Conservation (phyloP, 2,888 invertebrate species). For the Plemyria rubiginata region DNA sequence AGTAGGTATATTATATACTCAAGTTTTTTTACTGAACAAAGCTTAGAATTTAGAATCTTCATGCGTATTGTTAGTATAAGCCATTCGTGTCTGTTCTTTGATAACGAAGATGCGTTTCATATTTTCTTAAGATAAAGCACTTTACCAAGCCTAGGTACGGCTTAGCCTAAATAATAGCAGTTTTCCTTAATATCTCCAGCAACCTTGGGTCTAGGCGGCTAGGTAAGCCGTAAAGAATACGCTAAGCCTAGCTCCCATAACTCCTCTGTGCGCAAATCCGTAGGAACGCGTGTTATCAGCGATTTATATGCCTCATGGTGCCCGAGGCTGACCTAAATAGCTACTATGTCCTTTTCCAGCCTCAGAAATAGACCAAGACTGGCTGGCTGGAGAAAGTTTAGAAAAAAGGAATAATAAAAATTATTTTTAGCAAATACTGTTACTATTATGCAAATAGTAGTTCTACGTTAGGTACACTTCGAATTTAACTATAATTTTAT, state of each 20-base stretch:
- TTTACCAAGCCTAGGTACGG: not conserved
- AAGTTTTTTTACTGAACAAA: no score
- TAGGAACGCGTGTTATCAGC: slow-evolving; percentile 22
- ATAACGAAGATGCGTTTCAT: not conserved
- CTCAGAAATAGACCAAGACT: slow-evolving; percentile 7
- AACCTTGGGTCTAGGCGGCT: slow-evolving; percentile 8
- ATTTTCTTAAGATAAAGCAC: not conserved
- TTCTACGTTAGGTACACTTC: no score
- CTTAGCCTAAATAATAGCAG: not conserved
- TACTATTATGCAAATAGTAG: no score
- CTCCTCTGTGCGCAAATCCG: slow-evolving; percentile 26
- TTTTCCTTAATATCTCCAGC: slow-evolving; percentile 10
- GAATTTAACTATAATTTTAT: not conserved
- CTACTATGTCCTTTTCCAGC: slow-evolving; percentile 22
- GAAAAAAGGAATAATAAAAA: not conserved
- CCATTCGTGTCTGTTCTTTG: not conserved
- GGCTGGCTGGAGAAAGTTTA: not conserved
- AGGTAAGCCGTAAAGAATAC: slow-evolving; percentile 24
- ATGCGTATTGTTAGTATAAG: no score
- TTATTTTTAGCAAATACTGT: no score
- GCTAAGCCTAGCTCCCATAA: slow-evolving; percentile 13
- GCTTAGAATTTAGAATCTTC: no score
- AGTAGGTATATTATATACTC: no score
- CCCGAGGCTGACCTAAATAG: slow-evolving; percentile 35
- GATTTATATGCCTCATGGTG: slow-evolving; percentile 38